phyloP scores from a whole-genome alignment of 2,888 invertebrate genomes.

The Scaptomyza tumidula region DNA sequence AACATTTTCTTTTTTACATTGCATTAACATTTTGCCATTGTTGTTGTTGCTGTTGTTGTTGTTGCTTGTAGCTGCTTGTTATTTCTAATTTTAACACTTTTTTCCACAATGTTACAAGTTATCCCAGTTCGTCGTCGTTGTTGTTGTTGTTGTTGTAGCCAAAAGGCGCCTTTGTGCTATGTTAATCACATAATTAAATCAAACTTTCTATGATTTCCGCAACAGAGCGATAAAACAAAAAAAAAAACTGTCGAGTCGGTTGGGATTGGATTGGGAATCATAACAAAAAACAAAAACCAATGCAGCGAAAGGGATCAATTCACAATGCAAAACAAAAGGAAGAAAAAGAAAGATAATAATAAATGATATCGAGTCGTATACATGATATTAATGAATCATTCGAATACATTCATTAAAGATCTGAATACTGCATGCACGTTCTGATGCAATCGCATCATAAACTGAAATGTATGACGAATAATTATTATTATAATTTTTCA shows the following conservation, averaged over 20 bases:
- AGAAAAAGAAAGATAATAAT: not conserved
- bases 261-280: not conserved
- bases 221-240: constrained; percentile 13
- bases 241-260: not conserved
- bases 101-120: constrained; percentile 66
- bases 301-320: constrained; percentile 47
- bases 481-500: not conserved
- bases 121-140: constrained; percentile 21
- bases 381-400: constrained; percentile 41
- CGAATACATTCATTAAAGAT: constrained; percentile 20
- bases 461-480: constrained; percentile 31
- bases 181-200: constrained; percentile 78
- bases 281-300: constrained; percentile 7
- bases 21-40: constrained; percentile 66
- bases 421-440: constrained; percentile 34
- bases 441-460: constrained; percentile 30
- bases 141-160: constrained; percentile 20
- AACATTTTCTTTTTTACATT: constrained; percentile 57
- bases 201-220: constrained; percentile 75
- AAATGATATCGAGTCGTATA: constrained; percentile 33
- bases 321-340: constrained; percentile 5
- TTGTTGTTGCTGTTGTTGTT: constrained; percentile 26
- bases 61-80: constrained; percentile 65
- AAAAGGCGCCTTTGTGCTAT: constrained; percentile 68
- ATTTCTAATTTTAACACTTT: constrained; percentile 74